A percentile compares a stretch with the other conserved stretches of the same genome.
These are phyloP conservation scores for Sussaba pulchella DNA, from an alignment of 2,888 invertebrate species.

Conservation along the genomic window DNA sequence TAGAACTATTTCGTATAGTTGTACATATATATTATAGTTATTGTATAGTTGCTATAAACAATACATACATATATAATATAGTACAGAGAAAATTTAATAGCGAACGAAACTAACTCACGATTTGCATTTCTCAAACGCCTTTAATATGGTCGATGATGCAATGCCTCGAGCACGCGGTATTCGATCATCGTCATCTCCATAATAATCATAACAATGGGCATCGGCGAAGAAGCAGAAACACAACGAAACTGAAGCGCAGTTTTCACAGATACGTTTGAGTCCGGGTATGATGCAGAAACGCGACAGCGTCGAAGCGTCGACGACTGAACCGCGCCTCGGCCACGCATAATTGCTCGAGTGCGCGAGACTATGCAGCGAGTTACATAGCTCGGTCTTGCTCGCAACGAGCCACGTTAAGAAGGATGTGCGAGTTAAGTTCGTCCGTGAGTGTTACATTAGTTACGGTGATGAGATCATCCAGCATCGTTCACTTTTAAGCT, in stretches of 20 bases:
- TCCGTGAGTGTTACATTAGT: constrained; percentile 80
- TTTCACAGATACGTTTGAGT: neutral
- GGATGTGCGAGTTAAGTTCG: constrained; percentile 83
- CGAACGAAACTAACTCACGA: no score
- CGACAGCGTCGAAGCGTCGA: constrained; percentile 32
- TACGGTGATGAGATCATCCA: constrained; percentile 83
- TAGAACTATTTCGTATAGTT: no score
- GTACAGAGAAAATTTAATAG: no score
- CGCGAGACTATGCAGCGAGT: no score
- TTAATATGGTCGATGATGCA: no score
- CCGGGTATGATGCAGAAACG: neutral
- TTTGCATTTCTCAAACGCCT: no score
- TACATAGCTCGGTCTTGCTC: constrained; percentile 12
- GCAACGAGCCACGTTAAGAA: constrained; percentile 77
- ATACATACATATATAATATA: no score
- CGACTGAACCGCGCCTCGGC: no score
- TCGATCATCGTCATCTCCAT: constrained; percentile 14
- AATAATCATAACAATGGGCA: neutral
- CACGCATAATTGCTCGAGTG: constrained; percentile 67
- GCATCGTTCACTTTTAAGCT: constrained; percentile 55
- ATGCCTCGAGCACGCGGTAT: constrained; percentile 6
- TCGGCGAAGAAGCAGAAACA: neutral
- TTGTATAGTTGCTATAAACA: no score
- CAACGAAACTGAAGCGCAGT: neutral
- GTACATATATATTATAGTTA: no score